These are phyloP conservation scores for Hapalemur alaotrensis DNA, from an alignment of 2,797 vertebrate genomes.

Conservation along the genomic window DNA sequence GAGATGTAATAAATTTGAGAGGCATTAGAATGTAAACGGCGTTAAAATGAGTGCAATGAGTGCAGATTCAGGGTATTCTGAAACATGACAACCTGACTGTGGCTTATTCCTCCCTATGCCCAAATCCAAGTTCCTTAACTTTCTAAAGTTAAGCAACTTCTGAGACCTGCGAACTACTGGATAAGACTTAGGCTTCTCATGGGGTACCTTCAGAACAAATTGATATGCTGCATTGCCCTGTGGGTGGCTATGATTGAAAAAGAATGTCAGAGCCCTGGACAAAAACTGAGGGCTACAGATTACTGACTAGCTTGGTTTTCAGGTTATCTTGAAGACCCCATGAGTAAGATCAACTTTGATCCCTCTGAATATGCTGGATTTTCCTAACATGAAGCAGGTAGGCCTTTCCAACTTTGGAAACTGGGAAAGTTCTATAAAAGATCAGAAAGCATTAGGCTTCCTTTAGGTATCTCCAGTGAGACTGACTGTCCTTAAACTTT, in stretches of 20 bases:
- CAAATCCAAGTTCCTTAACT: background rate
- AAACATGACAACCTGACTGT: background rate
- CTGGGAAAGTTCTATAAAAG: background rate
- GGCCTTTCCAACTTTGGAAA: background rate
- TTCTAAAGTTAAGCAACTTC: background rate
- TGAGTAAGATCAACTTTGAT: background rate
- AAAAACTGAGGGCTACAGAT: background rate
- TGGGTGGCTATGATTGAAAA: background rate
- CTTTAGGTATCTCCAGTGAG: background rate
- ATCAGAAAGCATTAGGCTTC: background rate
- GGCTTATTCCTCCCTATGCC: background rate
- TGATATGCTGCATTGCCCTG: background rate
- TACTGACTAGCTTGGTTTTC: background rate
- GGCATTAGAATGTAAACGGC: background rate
- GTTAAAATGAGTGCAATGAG: background rate
- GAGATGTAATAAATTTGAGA: background rate
- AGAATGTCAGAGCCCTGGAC: background rate
- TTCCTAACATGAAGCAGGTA: background rate
- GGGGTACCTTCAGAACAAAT: background rate
- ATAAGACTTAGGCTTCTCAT: background rate
- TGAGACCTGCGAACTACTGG: background rate
- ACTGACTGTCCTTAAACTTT: background rate
- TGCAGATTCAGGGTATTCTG: background rate
- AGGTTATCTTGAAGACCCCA: background rate
- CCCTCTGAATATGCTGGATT: background rate